phyloP scores from a whole-genome alignment of 2,113 vertebrate genomes.

The Rhynchomys soricoides region DNA sequence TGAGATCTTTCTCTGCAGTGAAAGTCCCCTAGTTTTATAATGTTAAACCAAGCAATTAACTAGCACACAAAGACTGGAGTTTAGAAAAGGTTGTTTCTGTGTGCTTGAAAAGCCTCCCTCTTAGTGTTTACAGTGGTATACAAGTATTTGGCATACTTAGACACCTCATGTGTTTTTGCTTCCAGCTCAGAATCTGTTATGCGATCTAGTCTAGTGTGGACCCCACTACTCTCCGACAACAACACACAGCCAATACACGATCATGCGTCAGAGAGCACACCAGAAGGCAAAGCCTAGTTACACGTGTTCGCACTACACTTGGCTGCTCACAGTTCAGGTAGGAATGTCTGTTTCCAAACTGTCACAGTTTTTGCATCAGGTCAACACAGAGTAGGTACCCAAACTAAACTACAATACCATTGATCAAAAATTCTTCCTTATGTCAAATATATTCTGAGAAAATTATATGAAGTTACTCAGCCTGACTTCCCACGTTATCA shows the following conservation, averaged over 20 bases:
- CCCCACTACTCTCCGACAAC: conserved; percentile 7
- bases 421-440: conserved; percentile 4
- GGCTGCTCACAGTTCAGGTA: not conserved
- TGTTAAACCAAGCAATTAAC: conserved; percentile 35
- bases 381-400: conserved; percentile 17
- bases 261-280: not conserved
- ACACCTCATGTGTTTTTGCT: conserved; percentile 31
- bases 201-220: not conserved
- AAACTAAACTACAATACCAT: conserved; percentile 44
- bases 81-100: not conserved
- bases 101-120: not conserved
- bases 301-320: not conserved
- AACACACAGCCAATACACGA: not conserved
- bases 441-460: conserved; percentile 58
- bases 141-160: conserved; percentile 52
- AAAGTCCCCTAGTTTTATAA: not conserved
- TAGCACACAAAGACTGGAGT: not conserved
- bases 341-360: conserved; percentile 53
- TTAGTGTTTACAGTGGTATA: conserved; percentile 13
- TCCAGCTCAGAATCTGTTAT: conserved; percentile 20
- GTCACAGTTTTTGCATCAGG: conserved; percentile 31
- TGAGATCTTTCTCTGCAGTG: conserved; percentile 33
- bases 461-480: conserved; percentile 25
- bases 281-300: not conserved
- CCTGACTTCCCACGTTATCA: conserved; percentile 8